Conservation (phyloP, 37 sponge, comb jelly and placozoan species). For the Hormiphora californensis region DNA sequence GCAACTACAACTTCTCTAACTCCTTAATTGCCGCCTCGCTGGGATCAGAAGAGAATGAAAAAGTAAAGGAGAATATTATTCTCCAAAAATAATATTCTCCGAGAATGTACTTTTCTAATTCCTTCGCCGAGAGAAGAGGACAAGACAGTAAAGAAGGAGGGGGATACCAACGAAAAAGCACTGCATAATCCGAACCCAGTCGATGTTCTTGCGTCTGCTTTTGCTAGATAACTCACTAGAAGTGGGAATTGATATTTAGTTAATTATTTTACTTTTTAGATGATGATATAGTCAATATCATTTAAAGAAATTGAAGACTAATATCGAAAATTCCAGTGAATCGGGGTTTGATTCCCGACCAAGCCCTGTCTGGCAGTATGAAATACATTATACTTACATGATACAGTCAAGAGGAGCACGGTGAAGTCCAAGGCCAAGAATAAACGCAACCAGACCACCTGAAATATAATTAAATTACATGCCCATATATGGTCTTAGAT, state of each 20-base stretch:
- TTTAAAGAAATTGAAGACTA: neutral
- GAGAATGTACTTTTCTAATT: neutral
- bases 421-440: neutral
- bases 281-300: neutral
- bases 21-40: too few species aligned
- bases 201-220: neutral
- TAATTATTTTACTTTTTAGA: neutral
- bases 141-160: constrained; percentile 1
- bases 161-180: neutral
- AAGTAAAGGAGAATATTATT: too few species aligned
- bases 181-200: constrained; percentile 37
- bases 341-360: neutral
- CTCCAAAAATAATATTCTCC: too few species aligned
- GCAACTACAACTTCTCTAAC: too few species aligned
- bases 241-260: neutral
- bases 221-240: neutral
- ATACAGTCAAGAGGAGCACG: neutral
- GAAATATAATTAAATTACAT: too few species aligned
- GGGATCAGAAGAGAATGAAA: too few species aligned
- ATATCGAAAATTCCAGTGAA: neutral
- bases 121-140: neutral
- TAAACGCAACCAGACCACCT: constrained; percentile 15
- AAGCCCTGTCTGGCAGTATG: too few species aligned
- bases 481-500: too few species aligned
- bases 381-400: neutral